Conservation (phyloP, 2,797 vertebrate species). For the Glyptemys insculpta region DNA sequence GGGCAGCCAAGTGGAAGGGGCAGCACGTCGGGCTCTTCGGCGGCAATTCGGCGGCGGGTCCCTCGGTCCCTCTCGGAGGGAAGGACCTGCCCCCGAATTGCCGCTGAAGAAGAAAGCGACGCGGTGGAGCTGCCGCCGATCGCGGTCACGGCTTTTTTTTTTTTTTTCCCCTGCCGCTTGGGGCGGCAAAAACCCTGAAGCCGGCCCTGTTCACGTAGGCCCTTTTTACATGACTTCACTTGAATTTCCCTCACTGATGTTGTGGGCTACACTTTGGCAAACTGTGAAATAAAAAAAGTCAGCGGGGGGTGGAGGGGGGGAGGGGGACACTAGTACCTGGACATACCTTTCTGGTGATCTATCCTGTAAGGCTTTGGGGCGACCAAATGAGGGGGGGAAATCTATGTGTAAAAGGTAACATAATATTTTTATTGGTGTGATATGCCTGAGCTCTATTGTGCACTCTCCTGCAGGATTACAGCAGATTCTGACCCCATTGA, state of each 20-base stretch:
- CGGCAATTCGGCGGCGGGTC: too few species aligned
- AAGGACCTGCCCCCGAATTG: too few species aligned
- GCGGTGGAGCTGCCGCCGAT: too few species aligned
- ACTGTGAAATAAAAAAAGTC: not conserved
- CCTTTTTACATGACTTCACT: not conserved
- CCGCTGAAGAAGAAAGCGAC: too few species aligned
- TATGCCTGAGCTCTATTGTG: constrained; percentile 15
- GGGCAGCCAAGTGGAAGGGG: too few species aligned
- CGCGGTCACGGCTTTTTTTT: too few species aligned
- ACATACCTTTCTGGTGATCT: not conserved
- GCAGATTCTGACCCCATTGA: constrained; percentile 57
- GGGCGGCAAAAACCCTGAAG: too few species aligned
- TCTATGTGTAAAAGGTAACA: not conserved
- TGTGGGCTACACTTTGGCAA: not conserved
- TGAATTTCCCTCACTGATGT: not conserved
- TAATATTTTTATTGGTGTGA: constrained; percentile 4
- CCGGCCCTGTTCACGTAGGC: not conserved
- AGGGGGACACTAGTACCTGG: not conserved
- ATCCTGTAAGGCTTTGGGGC: not conserved
- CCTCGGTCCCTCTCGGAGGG: too few species aligned
- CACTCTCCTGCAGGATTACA: constrained; percentile 64
- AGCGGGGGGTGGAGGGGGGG: not conserved
- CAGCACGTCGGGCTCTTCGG: too few species aligned
- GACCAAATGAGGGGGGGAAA: not conserved
- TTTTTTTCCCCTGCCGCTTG: too few species aligned